Base-by-base conservation (phyloP, 2,888 invertebrate genomes). In the Apamea monoglypha region DNA sequence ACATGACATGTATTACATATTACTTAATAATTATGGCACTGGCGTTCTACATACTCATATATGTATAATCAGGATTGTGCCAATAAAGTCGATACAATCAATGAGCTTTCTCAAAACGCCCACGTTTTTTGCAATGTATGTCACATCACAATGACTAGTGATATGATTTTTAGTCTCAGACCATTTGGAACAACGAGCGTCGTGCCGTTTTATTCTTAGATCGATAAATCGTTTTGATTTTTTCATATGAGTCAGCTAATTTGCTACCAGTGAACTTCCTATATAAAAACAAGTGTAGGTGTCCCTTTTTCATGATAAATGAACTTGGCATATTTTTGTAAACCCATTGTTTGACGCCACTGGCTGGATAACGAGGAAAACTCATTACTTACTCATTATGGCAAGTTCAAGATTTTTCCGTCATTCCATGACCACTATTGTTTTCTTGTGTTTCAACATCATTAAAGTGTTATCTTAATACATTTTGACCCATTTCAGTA, bases 31-130 rank as follows among this genome's bases (percentile, higher is more conserved):
- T 88, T 87, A 85, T 79, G 40, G 82, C 85, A 89, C 47, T 70
- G 32, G 36, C 67, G 47, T 81, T 74, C 68, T 67, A 50, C 61
- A 71, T 80, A 66, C 16, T 75, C 80, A 75, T 69, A 88, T 85
- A 79, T 79, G 83, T 85, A 79, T 79, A 82, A 68, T 16, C 61
- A 74, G 29, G 53, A 44, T 44, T 8, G 74, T 70, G 70, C 40
- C 68, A 74, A 87, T 80, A 64, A 66, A 78, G 69, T 74, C 78
- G 66, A 81, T 83, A 63, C 64, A 84, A 69, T 83, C 76, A 76
- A 84, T 76, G 44, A 32, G 53, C 81, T 89, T 89, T 86, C 84
- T 70, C 70, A 78, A 87, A 83, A 29, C 81, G 14, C 89, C 88
- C 68, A 88, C 89, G 69, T 67, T 47, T 1, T 56, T 70, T 56